Evolutionary conservation across 2,888 invertebrate species (phyloP).

Genomic region (Ceraclea dissimilis): DNA sequence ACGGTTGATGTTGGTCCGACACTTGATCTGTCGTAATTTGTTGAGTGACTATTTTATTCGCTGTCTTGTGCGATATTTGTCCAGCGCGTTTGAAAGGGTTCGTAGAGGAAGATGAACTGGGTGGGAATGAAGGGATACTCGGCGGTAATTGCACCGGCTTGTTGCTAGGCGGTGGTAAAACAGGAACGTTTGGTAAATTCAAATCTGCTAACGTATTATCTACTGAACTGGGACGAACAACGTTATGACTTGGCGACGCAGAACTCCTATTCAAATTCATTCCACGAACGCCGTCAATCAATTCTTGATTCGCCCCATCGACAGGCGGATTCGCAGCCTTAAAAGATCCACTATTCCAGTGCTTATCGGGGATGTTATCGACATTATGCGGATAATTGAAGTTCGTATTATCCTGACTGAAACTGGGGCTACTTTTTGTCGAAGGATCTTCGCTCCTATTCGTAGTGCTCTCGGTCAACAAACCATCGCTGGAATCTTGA

Average conservation of each 20-base stretch:
- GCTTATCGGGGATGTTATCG: conserved; percentile 3
- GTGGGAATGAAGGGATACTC: conserved; percentile 23
- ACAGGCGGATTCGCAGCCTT: conserved; percentile 24
- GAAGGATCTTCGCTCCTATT: conserved; percentile 53
- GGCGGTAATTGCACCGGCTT: conserved; percentile 32
- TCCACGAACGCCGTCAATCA: conserved; percentile 37
- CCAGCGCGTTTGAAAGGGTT: conserved; percentile 45
- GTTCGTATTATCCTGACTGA: conserved; percentile 37
- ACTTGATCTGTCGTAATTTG: conserved; percentile 25
- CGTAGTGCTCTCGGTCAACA: conserved; percentile 53
- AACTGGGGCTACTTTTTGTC: conserved; percentile 43
- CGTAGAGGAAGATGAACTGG: conserved; percentile 29
- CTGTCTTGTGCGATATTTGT: conserved; percentile 43
- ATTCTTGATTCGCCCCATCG: conserved; percentile 30
- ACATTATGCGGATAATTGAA: conserved; percentile 35
- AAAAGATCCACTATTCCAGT: conserved; percentile 27
- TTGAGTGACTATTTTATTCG: conserved; percentile 30
- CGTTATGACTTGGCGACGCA: conserved; percentile 24
- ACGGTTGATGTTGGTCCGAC: neutral
- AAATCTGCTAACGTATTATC: neutral
- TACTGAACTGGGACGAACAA: neutral
- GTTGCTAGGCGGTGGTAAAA: conserved; percentile 8
- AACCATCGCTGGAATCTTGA: conserved; percentile 57
- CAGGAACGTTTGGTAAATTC: conserved; percentile 4
- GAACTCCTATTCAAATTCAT: conserved; percentile 33